Base-by-base conservation (phyloP, 2,888 invertebrate species). In the Pseudanteris insignis region DNA sequence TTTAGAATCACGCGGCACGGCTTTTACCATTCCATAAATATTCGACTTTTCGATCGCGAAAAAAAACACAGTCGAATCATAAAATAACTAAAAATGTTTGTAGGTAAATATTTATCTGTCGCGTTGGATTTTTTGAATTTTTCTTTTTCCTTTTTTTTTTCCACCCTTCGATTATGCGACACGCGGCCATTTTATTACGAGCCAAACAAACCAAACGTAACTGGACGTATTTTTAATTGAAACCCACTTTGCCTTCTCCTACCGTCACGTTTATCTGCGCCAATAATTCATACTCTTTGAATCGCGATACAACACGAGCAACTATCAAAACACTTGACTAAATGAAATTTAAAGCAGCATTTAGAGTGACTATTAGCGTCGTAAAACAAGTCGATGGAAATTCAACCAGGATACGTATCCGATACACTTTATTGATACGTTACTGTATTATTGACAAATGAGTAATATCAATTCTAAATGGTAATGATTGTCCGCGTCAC, bases 381-480 rank as follows among this genome's bases (percentile, higher is more conserved):
- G 18, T 18, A 18, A 18, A 18, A 18, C 18, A 18, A 18, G 18
- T 18, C 6, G 18, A 3, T 3, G 4, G 18, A 6, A 4, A 18
- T 18, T 18, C 21, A 28, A 40, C 21, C 13, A 18, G 41, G 24
- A 47, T 47, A 18, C 25, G 30, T 57, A 36, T 36, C 41, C 29
- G 36, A 41, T 36, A 55, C 18, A 41, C 25, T 47, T 55, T 29
- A 43, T 57, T 48, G 48, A 48, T 50, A 50, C 30, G 41, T 38
- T 41, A 40, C 50, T 13, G 41, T 29, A 37, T 47, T 51, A 57
- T 57, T 50, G 55, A 54, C 50, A 50, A 55, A 55, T 55, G 55
- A 61, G 50, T 46, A 61, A 51, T 46, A 57, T 51, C 41, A 51
- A 62, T 62, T 61, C 47, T 47, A 55, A 46, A 51, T 37, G 47